These are phyloP conservation scores for Caranx ignobilis DNA, from an alignment of 2,113 vertebrate genomes.

Conservation along the genomic window DNA sequence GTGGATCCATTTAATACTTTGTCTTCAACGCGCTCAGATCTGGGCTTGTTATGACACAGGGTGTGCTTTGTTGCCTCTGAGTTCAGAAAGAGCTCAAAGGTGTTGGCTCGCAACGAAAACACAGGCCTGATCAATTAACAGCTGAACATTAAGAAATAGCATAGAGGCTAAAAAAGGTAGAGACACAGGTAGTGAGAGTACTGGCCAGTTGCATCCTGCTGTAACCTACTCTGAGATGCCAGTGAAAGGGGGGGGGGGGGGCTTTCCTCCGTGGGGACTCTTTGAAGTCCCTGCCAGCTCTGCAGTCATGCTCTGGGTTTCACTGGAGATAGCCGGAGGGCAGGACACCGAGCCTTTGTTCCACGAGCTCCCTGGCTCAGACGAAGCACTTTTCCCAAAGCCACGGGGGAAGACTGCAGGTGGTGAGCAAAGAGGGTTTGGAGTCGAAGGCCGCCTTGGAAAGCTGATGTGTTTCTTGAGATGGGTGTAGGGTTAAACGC, in stretches of 20 bases:
- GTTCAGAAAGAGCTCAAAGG: constrained; percentile 8
- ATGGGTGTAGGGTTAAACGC: neutral
- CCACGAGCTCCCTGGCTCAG: constrained; percentile 33
- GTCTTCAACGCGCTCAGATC: constrained; percentile 38
- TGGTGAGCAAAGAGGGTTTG: constrained; percentile 35
- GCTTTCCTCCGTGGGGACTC: constrained; percentile 34
- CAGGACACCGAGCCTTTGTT: constrained; percentile 58
- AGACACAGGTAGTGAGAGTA: constrained; percentile 2
- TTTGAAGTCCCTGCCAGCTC: constrained; percentile 68
- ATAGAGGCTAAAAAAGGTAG: neutral
- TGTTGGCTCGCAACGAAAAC: constrained; percentile 33
- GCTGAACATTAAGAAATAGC: constrained; percentile 8
- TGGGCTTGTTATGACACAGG: constrained; percentile 34
- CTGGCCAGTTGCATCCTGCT: neutral
- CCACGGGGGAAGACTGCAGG: constrained; percentile 50
- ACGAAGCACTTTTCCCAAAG: constrained; percentile 28
- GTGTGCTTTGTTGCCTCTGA: constrained; percentile 7
- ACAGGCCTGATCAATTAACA: constrained; percentile 16
- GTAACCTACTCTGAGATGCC: constrained; percentile 39
- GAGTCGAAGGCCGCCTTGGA: constrained; percentile 36
- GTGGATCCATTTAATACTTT: constrained; percentile 38
- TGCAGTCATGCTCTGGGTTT: constrained; percentile 37
- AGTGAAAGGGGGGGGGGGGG: neutral
- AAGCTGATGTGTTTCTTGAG: constrained; percentile 1
- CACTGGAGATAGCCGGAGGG: constrained; percentile 42